A percentile compares a stretch with the other conserved stretches of the same genome.
Evolutionary conservation across 2,888 invertebrate species (phyloP).

Genomic region (Rosalia funebris): DNA sequence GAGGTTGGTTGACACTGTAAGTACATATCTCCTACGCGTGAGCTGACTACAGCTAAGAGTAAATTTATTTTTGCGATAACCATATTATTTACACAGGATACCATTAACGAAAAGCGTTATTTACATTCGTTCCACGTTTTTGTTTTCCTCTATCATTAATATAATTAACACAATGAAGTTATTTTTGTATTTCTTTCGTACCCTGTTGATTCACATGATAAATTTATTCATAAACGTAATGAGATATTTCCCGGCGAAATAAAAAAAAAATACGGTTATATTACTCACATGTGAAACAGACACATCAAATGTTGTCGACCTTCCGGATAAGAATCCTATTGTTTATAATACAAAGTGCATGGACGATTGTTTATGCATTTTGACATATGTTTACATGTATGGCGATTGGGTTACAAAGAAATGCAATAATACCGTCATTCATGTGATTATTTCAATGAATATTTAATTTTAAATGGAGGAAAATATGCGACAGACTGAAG

Average conservation of each 20-base stretch:
- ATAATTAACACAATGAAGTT: neutral
- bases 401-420: neutral
- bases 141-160: neutral
- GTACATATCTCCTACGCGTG: too few relatives aligned
- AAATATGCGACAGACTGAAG: too few relatives aligned
- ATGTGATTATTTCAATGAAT: neutral
- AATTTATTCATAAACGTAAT: conserved; percentile 20
- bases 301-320: conserved; percentile 18
- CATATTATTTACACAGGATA: neutral
- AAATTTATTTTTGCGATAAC: neutral
- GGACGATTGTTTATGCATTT: conserved; percentile 1
- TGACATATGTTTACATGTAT: neutral
- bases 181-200: conserved; percentile 6
- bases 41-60: neutral
- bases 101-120: neutral
- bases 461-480: too few relatives aligned
- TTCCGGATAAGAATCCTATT: conserved; percentile 12
- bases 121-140: neutral
- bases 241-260: conserved; percentile 19
- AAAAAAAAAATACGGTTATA: conserved; percentile 13
- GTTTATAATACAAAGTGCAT: conserved; percentile 3
- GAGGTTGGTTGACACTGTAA: too few relatives aligned
- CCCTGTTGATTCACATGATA: conserved; percentile 14
- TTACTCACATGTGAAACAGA: conserved; percentile 22
- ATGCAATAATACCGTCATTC: neutral